Evolutionary conservation across 64 coral and sea anemone species (phyloP).

Genomic region (Montipora efflorescens): DNA sequence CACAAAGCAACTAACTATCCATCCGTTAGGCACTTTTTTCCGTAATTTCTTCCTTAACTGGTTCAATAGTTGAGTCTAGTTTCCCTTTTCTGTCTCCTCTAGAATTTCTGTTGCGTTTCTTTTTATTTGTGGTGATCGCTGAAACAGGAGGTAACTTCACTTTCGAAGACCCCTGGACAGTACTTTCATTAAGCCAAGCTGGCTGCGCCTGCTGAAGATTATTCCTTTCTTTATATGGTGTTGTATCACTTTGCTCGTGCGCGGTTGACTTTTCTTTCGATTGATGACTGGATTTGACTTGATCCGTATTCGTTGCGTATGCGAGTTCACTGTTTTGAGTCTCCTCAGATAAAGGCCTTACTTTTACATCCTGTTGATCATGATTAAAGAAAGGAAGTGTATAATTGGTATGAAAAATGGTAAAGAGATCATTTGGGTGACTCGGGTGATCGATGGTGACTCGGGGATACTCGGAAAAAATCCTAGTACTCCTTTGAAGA

Average conservation of each 20-base stretch:
- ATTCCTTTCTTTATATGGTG: neutral
- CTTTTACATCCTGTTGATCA: neutral
- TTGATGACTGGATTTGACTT: neutral
- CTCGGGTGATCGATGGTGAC: too few species aligned
- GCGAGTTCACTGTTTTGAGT: neutral
- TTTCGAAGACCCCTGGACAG: neutral
- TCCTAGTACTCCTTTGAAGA: too few species aligned
- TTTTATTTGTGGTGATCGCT: neutral
- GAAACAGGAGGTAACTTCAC: constrained; percentile 31
- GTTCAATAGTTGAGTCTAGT: neutral
- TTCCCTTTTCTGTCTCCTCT: constrained; percentile 1
- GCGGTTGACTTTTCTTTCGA: neutral
- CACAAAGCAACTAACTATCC: too few species aligned
- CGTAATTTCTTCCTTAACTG: neutral
- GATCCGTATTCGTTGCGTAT: neutral
- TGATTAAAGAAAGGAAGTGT: neutral
- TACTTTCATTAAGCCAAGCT: constrained; percentile 11
- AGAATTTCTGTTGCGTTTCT: neutral
- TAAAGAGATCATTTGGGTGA: too few species aligned
- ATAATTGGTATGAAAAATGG: too few species aligned
- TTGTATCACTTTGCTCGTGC: neutral
- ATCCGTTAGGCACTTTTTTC: neutral
- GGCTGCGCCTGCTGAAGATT: neutral
- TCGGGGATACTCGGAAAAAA: too few species aligned
- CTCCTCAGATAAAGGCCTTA: neutral